phyloP scores from a whole-genome alignment of 2,888 invertebrate genomes.

The Lithophane leautieri region DNA sequence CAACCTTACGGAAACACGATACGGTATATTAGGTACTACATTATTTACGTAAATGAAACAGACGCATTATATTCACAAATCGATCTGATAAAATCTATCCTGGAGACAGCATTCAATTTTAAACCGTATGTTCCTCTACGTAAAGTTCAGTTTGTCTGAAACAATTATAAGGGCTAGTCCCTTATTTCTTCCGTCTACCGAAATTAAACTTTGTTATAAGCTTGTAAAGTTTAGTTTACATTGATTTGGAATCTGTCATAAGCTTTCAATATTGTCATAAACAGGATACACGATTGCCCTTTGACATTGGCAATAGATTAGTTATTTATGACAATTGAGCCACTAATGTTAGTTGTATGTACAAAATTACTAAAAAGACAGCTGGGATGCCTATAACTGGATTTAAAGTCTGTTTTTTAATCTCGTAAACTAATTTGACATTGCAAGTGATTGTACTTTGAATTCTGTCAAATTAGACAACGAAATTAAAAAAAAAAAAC shows the following conservation, averaged over 20 bases:
- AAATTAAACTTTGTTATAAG: neutral
- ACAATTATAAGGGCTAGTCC: no score
- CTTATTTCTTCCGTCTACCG: no score
- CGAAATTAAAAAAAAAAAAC: no score
- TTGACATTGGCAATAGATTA: constrained; percentile 64
- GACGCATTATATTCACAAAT: constrained; percentile 21
- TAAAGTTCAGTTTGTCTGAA: constrained; percentile 12
- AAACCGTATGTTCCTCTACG: rapidly evolving
- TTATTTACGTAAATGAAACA: neutral
- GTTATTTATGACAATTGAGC: constrained; percentile 59
- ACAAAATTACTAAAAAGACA: neutral
- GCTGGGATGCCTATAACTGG: no score
- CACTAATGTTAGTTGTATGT: neutral
- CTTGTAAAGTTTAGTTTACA: neutral
- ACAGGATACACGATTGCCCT: constrained; percentile 61
- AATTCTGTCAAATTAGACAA: no score
- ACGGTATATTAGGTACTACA: constrained; percentile 17
- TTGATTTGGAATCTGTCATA: neutral
- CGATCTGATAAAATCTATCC: constrained; percentile 28
- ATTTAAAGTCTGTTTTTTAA: no score
- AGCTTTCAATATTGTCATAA: constrained; percentile 53
- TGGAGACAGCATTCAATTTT: neutral
- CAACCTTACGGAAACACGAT: neutral
- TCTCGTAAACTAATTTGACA: no score
- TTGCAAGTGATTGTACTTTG: no score